A percentile compares a stretch with the other conserved stretches of the same genome.
Evolutionary conservation across 2,113 vertebrate species (phyloP).

Genomic region (Semnornis frantzii): DNA sequence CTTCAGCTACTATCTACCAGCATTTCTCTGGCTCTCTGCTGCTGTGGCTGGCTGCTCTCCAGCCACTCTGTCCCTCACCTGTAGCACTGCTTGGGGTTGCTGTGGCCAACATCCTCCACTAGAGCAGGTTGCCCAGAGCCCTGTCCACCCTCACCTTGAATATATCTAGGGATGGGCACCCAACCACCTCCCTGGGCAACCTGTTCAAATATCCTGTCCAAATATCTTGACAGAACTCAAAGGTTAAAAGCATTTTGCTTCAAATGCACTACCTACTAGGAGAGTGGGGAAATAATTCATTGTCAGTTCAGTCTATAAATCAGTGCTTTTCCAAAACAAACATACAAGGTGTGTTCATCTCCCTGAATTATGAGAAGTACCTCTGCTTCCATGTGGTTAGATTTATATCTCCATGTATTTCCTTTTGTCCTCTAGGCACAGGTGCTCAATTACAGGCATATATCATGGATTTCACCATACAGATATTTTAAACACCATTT

Average conservation of each 20-base stretch:
- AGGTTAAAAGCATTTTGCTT: background rate
- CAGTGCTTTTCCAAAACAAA: background rate
- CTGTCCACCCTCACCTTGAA: no score
- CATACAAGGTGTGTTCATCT: background rate
- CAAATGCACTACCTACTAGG: background rate
- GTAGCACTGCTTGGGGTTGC: no score
- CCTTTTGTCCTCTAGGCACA: background rate
- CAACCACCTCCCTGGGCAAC: no score
- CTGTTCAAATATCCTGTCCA: background rate
- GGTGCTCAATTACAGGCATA: background rate
- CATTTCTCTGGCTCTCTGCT: no score
- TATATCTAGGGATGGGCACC: no score
- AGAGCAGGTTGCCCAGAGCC: no score
- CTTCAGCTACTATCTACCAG: no score
- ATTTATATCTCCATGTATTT: background rate
- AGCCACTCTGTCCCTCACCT: no score
- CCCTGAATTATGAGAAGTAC: background rate
- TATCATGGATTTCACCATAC: background rate
- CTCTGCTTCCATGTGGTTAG: background rate
- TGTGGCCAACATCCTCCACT: no score
- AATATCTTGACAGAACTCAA: background rate
- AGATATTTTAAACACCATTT: background rate
- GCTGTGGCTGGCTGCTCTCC: no score
- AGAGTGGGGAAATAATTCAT: background rate
- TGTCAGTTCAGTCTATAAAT: background rate